Conservation (phyloP, 2,797 vertebrate species). For the Urocyon cinereoargenteus region DNA sequence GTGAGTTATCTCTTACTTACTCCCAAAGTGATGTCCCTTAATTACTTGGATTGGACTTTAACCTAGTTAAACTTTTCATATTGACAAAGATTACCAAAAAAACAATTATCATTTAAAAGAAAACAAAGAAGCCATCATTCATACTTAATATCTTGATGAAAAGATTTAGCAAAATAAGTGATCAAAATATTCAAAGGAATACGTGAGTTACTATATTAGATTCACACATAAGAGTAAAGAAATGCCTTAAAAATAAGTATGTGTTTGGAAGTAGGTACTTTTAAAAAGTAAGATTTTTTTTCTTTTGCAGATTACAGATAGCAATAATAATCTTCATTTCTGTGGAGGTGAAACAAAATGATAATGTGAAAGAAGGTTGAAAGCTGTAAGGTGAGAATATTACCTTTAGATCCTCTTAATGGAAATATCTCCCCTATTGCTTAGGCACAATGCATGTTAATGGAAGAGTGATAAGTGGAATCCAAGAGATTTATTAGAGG, state of each 20-base stretch:
- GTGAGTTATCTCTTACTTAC: constrained; percentile 72
- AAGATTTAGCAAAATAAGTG: constrained; percentile 21
- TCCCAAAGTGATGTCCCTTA: constrained; percentile 52
- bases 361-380: background rate
- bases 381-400: background rate
- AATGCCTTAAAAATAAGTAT: background rate
- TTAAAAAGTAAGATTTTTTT: background rate
- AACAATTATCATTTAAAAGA: constrained; percentile 30
- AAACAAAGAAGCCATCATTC: background rate
- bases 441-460: background rate
- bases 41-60: constrained; percentile 48
- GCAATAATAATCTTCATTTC: background rate
- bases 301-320: background rate
- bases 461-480: background rate
- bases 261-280: background rate
- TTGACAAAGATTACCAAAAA: constrained; percentile 4
- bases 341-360: background rate
- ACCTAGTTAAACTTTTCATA: background rate
- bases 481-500: background rate
- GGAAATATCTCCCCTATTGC: background rate
- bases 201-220: background rate
- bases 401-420: background rate
- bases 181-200: background rate
- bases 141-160: background rate
- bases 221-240: background rate